These are phyloP conservation scores for Eumerus sabulonum DNA, from an alignment of 2,888 invertebrate species.

Conservation along the genomic window DNA sequence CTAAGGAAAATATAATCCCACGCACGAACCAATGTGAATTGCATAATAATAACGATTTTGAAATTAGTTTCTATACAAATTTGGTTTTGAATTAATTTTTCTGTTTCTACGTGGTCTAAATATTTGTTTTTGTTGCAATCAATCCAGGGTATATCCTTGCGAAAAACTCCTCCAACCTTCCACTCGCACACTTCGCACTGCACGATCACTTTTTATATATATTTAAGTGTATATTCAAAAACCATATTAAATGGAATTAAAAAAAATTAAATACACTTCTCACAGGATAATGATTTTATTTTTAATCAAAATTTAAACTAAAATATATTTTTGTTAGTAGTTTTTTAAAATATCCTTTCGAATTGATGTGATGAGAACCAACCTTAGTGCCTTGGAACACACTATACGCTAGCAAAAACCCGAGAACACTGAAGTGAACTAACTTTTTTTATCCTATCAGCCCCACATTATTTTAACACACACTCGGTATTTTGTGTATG, in stretches of 20 bases:
- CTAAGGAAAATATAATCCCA: conserved; percentile 27
- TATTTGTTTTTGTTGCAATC: conserved; percentile 36
- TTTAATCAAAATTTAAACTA: neutral
- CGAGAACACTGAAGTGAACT: conserved; percentile 80
- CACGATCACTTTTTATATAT: conserved; percentile 43
- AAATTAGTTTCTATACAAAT: conserved; percentile 28
- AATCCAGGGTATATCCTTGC: neutral
- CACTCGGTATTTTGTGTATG: conserved; percentile 45
- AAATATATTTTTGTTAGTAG: neutral
- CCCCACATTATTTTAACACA: conserved; percentile 72
- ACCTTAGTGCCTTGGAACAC: conserved; percentile 80
- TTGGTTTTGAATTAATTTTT: conserved; percentile 29
- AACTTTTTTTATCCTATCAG: conserved; percentile 77
- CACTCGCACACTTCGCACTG: conserved; percentile 50
- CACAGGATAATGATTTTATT: too few relatives aligned
- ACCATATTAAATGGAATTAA: too few relatives aligned
- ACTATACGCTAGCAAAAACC: conserved; percentile 80
- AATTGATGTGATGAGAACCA: conserved; percentile 71
- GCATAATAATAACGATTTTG: conserved; percentile 38
- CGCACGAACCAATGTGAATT: conserved; percentile 27
- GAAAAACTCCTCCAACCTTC: conserved; percentile 27
- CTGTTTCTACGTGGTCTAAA: neutral
- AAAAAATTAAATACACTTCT: conserved; percentile 10
- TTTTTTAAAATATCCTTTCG: conserved; percentile 16
- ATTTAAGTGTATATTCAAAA: too few relatives aligned